These are phyloP conservation scores for Paraescarpia echinospica DNA, from an alignment of 1,140 invertebrate species.

Conservation along the genomic window DNA sequence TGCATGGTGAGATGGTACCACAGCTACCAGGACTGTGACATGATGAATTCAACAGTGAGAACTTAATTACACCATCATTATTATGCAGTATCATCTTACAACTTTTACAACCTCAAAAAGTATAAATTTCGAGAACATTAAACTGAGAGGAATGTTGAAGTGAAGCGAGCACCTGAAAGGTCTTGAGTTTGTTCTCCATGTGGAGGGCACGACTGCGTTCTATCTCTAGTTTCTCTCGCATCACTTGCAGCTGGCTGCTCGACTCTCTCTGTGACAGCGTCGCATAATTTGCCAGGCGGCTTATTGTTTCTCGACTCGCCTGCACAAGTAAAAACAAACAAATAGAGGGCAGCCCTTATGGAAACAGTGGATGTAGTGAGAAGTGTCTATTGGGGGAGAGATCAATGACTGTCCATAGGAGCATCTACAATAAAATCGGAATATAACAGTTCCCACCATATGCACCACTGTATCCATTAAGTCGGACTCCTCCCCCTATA, in stretches of 20 bases:
- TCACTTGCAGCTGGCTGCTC: not conserved
- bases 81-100: not conserved
- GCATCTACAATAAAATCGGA: too few species aligned
- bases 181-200: conserved; percentile 16
- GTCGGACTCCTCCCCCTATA: too few species aligned
- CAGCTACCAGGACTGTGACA: not conserved
- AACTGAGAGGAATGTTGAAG: not conserved
- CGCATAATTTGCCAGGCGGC: not conserved
- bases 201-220: conserved; percentile 7
- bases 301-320: conserved; percentile 8
- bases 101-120: not conserved
- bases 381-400: too few species aligned
- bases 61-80: not conserved
- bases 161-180: not conserved
- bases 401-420: too few species aligned
- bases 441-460: too few species aligned
- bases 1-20: too few species aligned
- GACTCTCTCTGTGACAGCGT: not conserved
- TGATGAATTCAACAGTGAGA: not conserved
- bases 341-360: not conserved
- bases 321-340: not conserved
- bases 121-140: too few species aligned
- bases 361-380: too few species aligned
- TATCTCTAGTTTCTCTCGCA: not conserved
- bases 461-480: too few species aligned